Evolutionary conservation across 35 echinoderm and acorn worm genomes (phyloP).

Genomic region (Ptychodera flava): DNA sequence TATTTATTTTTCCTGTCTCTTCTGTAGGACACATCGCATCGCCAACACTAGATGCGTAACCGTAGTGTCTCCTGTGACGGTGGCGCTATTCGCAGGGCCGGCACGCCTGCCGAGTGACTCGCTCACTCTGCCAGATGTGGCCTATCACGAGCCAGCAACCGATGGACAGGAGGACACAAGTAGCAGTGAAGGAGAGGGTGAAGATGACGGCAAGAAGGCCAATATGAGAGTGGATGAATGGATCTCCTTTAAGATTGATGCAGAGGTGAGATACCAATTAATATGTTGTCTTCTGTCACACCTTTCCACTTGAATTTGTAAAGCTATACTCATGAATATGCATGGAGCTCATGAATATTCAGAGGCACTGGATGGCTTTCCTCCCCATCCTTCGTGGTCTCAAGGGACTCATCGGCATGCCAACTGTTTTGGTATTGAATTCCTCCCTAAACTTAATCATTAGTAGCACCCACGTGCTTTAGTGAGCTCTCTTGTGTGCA

Average conservation of each 20-base stretch:
- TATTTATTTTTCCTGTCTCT: too few relatives aligned
- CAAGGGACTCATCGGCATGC: too few relatives aligned
- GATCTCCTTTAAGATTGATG: conserved; percentile 48
- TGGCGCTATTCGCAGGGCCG: conserved; percentile 80
- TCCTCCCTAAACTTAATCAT: too few relatives aligned
- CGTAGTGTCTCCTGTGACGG: conserved; percentile 65
- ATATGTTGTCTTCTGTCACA: too few relatives aligned
- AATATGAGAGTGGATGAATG: conserved; percentile 81
- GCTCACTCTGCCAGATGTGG: conserved; percentile 42
- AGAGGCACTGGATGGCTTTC: too few relatives aligned
- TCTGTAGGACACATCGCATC: conserved; percentile 8
- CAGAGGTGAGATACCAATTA: conserved; percentile 46
- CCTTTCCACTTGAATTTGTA: too few relatives aligned
- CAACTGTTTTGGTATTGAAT: too few relatives aligned
- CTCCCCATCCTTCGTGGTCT: too few relatives aligned
- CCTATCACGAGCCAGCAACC: conserved; percentile 2
- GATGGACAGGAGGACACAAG: conserved; percentile 26
- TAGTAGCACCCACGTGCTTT: too few relatives aligned
- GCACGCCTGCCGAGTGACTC: conserved; percentile 82
- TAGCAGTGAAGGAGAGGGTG: conserved; percentile 40
- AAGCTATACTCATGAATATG: too few relatives aligned
- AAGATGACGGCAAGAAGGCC: conserved; percentile 29
- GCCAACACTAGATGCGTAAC: conserved; percentile 79
- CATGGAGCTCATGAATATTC: too few relatives aligned
- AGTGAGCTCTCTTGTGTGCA: too few relatives aligned